Conservation (phyloP, 2,797 vertebrate genomes). For the Pseudochaenichthys georgianus region DNA sequence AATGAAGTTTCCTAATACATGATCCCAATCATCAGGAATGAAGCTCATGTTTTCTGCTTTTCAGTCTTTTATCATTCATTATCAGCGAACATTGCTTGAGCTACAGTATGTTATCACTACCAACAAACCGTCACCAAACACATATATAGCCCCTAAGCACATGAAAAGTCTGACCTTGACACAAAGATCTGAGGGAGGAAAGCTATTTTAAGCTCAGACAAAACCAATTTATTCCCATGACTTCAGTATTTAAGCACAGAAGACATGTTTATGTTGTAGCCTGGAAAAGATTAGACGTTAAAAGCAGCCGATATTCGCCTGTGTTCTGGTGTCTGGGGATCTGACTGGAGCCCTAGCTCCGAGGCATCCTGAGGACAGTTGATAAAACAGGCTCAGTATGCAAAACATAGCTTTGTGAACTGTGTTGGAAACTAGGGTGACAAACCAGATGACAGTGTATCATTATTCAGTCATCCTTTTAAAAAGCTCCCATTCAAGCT, state of each 20-base stretch:
- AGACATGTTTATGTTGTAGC: conserved; percentile 80
- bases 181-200: conserved; percentile 56
- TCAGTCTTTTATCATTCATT: conserved; percentile 6
- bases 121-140: conserved; percentile 53
- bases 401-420: conserved; percentile 61
- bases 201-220: conserved; percentile 66
- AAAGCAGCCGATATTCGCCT: conserved; percentile 71
- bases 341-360: conserved; percentile 34
- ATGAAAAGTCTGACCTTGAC: conserved; percentile 64
- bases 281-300: conserved; percentile 69
- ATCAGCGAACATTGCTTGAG: conserved; percentile 13
- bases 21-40: conserved; percentile 12
- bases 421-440: conserved; percentile 16
- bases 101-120: conserved; percentile 23
- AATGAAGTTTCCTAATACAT: conserved; percentile 26
- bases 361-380: conserved; percentile 62
- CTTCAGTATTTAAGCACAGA: conserved; percentile 72
- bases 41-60: conserved; percentile 1
- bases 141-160: conserved; percentile 42
- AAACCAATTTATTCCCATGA: conserved; percentile 77
- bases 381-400: conserved; percentile 62
- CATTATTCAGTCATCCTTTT: conserved; percentile 41
- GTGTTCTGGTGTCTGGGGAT: conserved; percentile 64
- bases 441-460: conserved; percentile 46
- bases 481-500: conserved; percentile 27